Evolutionary conservation across 2,888 invertebrate species (phyloP).

Genomic region (Eueremaeus valkanovi): DNA sequence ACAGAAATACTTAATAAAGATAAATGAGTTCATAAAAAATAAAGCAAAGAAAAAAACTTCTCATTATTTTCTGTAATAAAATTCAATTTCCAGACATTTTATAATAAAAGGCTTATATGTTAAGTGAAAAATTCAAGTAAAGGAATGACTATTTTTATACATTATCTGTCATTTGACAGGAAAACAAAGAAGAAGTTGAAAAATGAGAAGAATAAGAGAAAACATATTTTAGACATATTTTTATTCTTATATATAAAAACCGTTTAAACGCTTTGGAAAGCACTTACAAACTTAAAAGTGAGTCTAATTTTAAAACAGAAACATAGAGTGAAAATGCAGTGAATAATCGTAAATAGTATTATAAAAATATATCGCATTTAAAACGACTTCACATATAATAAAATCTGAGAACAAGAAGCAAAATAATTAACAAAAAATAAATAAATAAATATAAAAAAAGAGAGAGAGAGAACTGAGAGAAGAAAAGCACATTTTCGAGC

Average conservation of each 20-base stretch:
- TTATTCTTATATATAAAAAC: no score
- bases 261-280: background rate
- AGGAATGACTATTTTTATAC: background rate
- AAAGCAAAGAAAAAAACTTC: no score
- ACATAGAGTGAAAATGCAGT: no score
- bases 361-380: background rate
- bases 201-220: no score
- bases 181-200: background rate
- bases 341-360: background rate
- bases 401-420: no score
- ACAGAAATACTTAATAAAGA: no score
- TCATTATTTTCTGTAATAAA: no score
- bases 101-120: no score
- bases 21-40: no score
- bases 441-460: background rate
- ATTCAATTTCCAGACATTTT: no score
- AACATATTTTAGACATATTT: conserved; percentile 7
- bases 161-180: background rate
- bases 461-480: background rate
- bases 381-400: background rate
- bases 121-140: background rate
- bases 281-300: background rate
- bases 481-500: background rate
- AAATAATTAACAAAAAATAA: background rate
- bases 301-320: background rate